Conservation (phyloP, 2,888 invertebrate genomes). For the Parasteatoda lunata region DNA sequence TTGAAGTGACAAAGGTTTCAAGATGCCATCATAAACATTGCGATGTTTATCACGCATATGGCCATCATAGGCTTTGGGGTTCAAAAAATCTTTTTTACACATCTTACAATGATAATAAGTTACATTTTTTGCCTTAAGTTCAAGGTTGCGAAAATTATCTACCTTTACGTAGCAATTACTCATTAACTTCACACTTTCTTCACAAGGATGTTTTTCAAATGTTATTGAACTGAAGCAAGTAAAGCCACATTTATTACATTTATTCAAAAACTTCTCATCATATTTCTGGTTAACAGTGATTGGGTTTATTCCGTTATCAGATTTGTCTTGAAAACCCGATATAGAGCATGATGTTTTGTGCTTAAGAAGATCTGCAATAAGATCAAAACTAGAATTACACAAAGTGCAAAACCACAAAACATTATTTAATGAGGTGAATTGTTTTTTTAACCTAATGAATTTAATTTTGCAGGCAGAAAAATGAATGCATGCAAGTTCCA, state of each 20-base stretch:
- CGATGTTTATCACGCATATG: background rate
- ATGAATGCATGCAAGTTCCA: slow-evolving; percentile 9
- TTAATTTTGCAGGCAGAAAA: slow-evolving; percentile 6
- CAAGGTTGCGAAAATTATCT: background rate
- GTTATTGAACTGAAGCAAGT: background rate
- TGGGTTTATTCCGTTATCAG: no score
- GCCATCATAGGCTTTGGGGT: no score
- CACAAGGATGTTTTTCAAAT: slow-evolving; percentile 1
- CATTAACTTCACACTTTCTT: background rate
- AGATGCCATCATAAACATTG: background rate
- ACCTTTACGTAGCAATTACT: background rate
- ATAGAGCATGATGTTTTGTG: slow-evolving; percentile 15
- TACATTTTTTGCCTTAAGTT: no score
- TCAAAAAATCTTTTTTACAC: no score
- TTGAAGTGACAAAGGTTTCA: no score
- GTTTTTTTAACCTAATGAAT: background rate
- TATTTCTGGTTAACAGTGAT: background rate
- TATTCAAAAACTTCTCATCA: background rate
- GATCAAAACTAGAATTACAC: slow-evolving; percentile 8
- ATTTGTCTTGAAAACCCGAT: background rate
- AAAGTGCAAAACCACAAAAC: slow-evolving; percentile 27
- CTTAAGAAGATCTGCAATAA: background rate
- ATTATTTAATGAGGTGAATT: background rate
- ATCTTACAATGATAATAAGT: no score
- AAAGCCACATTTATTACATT: slow-evolving; percentile 6